Base-by-base conservation (phyloP, 2,113 vertebrate species). In the Hydropotes inermis region DNA sequence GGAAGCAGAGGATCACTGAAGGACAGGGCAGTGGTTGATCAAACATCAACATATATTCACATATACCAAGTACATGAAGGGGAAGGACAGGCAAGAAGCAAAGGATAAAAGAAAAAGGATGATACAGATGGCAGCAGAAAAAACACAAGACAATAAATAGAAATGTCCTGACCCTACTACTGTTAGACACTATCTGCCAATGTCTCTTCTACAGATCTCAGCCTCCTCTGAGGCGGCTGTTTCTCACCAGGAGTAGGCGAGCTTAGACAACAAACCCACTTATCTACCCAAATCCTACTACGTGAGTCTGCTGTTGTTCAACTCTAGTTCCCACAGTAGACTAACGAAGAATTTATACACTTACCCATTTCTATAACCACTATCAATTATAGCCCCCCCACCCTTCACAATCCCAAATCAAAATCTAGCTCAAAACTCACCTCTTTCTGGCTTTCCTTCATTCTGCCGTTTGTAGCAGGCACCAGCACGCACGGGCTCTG, bases 391-490 rank as follows among this genome's bases (percentile, higher is more conserved):
- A 97, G 74, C 21, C n/a, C 70, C 70, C 97, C 97, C 97, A 89
- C 43, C 93, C n/a, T 67, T 95, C 61, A 97, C n/a, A 94, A 91
- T 67, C 95, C 97, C 98, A 96, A 89, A 94, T 93, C 70, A 97
- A 83, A 97, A 91, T 96, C 97, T 98, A 97, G 27, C 97, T 98
- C 91, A 92, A 97, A 96, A 98, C 98, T 98, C 97, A 98, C 98
- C 98, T 98, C 94, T 96, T 97, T 70, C 97, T 97, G 97, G 97
- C 90, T 95, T 97, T 97, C 97, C 87, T 98, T 98, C 97, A 97
- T 97, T 93, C 95, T 98, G 98, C 64, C 96, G 96, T 98, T 98
- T 98, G 98, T 97, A 98, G 98, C 91, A 98, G 52, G 95, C 93
- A 98, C 87, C 96, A 50, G 79, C 95, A 97, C 97, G 97, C 96